Evolutionary conservation across 2,113 vertebrate genomes (phyloP).

Genomic region (Oryzias javanicus): DNA sequence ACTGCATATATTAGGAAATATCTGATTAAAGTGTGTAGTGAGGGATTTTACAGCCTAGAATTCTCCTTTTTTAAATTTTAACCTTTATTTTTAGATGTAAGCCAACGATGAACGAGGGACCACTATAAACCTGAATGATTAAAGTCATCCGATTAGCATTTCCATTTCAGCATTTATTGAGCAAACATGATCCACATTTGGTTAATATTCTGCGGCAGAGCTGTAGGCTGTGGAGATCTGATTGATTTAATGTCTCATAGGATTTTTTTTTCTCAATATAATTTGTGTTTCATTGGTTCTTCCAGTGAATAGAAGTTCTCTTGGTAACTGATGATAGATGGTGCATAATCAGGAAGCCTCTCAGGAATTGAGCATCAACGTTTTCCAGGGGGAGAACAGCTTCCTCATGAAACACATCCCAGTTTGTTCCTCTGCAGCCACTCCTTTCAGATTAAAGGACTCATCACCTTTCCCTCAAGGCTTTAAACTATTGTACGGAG

Average conservation of each 20-base stretch:
- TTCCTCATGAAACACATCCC: not conserved
- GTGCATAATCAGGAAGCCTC: conserved; percentile 20
- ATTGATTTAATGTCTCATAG: conserved; percentile 1
- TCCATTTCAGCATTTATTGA: conserved; percentile 1
- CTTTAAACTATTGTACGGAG: no score
- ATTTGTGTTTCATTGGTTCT: conserved; percentile 30
- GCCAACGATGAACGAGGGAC: no score
- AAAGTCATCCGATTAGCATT: no score
- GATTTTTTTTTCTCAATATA: not conserved
- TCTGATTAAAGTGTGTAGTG: no score
- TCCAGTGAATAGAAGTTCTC: not conserved
- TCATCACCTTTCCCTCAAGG: no score
- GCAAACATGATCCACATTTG: not conserved
- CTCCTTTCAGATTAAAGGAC: no score
- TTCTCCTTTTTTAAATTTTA: no score
- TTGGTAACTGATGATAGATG: conserved; percentile 18
- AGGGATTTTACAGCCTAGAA: no score
- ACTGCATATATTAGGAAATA: no score
- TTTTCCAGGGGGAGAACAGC: not conserved
- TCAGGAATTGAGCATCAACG: conserved; percentile 10
- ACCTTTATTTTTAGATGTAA: no score
- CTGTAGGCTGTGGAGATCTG: not conserved
- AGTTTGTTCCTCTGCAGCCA: no score
- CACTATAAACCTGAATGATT: no score
- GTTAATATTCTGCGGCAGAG: not conserved